Evolutionary conservation across 30 jellyfish, hydroid and myxozoan species (phyloP).

Genomic region (Morbakka virulenta): DNA sequence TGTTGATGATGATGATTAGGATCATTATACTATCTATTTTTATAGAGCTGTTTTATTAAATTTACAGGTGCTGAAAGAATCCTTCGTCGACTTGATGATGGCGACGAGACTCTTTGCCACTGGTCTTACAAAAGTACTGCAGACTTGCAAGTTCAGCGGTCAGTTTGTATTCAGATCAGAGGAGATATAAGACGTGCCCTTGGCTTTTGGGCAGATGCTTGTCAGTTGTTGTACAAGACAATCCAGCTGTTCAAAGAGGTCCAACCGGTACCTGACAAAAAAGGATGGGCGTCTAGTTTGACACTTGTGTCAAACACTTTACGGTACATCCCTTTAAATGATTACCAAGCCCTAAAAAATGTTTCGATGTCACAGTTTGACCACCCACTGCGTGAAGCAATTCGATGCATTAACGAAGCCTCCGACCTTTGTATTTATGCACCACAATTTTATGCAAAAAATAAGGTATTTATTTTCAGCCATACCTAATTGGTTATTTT

Average conservation of each 20-base stretch:
- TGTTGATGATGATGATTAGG: too few relatives aligned
- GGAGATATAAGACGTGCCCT: slow-evolving; percentile 45
- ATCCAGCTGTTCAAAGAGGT: slow-evolving; percentile 34
- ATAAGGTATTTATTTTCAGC: slow-evolving; percentile 20
- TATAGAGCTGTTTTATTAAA: too few relatives aligned
- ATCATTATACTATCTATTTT: too few relatives aligned
- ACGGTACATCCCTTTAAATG: slow-evolving; percentile 50
- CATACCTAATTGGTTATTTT: too few relatives aligned
- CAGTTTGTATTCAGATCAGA: slow-evolving; percentile 51
- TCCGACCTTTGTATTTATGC: slow-evolving; percentile 40
- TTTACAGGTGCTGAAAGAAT: slow-evolving; percentile 37
- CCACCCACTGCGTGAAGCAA: slow-evolving; percentile 53
- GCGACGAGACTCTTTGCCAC: slow-evolving; percentile 9
- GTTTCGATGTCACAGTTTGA: neutral
- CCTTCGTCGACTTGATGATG: neutral
- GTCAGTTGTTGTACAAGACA: slow-evolving; percentile 12
- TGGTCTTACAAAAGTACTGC: slow-evolving; percentile 23
- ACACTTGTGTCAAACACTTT: slow-evolving; percentile 49
- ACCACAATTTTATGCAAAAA: slow-evolving; percentile 55
- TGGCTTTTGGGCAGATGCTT: slow-evolving; percentile 55
- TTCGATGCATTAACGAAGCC: slow-evolving; percentile 54
- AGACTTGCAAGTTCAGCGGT: slow-evolving; percentile 15
- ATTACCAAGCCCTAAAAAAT: slow-evolving; percentile 8
- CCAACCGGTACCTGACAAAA: slow-evolving; percentile 37
- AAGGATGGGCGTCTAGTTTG: slow-evolving; percentile 58